phyloP scores from a whole-genome alignment of 2,888 invertebrate species.

The Xylocampa areola region DNA sequence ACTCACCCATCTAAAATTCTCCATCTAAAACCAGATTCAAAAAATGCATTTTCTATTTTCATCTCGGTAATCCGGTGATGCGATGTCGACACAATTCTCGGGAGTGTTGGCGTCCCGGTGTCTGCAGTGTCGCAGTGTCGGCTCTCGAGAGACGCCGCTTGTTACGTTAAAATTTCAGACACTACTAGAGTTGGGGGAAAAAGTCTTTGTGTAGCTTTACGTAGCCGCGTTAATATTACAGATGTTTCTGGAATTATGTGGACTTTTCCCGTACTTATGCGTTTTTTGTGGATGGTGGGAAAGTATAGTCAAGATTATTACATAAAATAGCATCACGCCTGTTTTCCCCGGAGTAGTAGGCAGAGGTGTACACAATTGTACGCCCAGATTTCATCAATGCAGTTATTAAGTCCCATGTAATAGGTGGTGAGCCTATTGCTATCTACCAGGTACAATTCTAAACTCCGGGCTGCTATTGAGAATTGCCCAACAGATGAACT shows the following conservation, averaged over 20 bases:
- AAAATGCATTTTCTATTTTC: slow-evolving; percentile 50
- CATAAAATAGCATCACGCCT: no score
- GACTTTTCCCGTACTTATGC: not conserved
- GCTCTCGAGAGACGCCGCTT: slow-evolving; percentile 33
- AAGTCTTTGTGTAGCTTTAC: slow-evolving; percentile 9
- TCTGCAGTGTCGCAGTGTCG: slow-evolving; percentile 36
- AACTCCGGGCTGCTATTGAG: no score
- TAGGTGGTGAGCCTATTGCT: no score
- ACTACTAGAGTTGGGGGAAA: slow-evolving; percentile 24
- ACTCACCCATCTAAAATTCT: slow-evolving; percentile 18
- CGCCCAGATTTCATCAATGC: no score
- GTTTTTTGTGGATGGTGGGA: slow-evolving; percentile 2
- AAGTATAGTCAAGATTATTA: no score
- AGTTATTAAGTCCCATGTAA: no score
- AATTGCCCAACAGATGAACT: no score
- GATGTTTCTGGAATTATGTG: slow-evolving; percentile 1
- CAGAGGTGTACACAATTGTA: no score
- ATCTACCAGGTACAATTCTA: no score
- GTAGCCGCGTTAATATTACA: slow-evolving; percentile 35
- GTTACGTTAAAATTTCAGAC: slow-evolving; percentile 42
- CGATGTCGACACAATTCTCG: slow-evolving; percentile 34
- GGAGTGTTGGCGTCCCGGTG: slow-evolving; percentile 34
- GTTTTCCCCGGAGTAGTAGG: no score
- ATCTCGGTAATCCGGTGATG: slow-evolving; percentile 40
- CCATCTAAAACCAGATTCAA: slow-evolving; percentile 12